Evolutionary conservation across 1,140 invertebrate species (phyloP), one percentile per base, ranked within the genome.

Genomic region (Drosophila insularis): DNA sequence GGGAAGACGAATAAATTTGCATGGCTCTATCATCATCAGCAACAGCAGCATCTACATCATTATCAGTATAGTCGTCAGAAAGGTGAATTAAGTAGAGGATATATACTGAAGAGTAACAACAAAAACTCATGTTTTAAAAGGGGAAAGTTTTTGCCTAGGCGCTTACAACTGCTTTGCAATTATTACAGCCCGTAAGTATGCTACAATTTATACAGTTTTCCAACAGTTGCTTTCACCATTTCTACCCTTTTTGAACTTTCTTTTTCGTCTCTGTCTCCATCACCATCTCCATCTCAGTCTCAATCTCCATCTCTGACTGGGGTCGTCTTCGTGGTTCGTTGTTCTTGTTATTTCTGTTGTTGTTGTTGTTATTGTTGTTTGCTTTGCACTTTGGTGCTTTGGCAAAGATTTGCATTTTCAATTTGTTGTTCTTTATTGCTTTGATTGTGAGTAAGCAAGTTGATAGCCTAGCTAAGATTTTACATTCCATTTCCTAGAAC

Each of bases 361-460:
- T 32, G 31, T 32, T 32, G 31, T 50, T 14, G 23, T 14, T 40
- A 17, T 56, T 13, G 46, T 74, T 87, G 80, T 87, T 82, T 89
- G 61, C 86, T 82, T 82, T 89, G 79, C 82, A 86, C 75, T 86
- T 86, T 86, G 79, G 82, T 82, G 82, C 79, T 79, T 71, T 86
- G 66, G 68, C 75, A 77, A 79, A 87, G 82, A 86, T 86, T 86
- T 86, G 71, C 82, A 87, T 87, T 86, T 89, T 89, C 84, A 87
- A 87, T 87, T 89, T 77, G 60, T 78, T 43, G 10, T 60, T 39
- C 17, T 53, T 11, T 37, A 11, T 58, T 35, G 56, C 50, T 62
- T 32, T 60, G 73, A 63, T 54, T 75, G 71, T 64, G n/a, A 61
- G 71, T 68, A 31, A 58, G 54, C 8, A 55, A 63, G 81, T 70